Evolutionary conservation across 2,113 vertebrate genomes (phyloP).

Genomic region (Antechinus flavipes): DNA sequence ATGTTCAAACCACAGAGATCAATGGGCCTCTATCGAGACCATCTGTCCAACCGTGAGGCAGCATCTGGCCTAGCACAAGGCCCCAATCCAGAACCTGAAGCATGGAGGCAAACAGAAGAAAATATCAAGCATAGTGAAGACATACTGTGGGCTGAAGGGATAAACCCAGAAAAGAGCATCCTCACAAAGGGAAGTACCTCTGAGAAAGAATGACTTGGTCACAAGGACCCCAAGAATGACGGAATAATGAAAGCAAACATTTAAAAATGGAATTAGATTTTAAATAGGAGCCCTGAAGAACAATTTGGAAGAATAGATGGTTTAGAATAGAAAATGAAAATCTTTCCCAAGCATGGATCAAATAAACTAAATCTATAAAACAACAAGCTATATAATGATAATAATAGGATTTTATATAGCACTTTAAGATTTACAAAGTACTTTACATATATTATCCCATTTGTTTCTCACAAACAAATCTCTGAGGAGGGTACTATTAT

Average conservation of each 20-base stretch:
- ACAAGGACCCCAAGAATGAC: not conserved
- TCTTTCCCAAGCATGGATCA: not conserved
- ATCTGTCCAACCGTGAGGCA: not conserved
- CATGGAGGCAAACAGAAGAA: not conserved
- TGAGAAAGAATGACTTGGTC: not conserved
- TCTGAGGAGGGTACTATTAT: not conserved
- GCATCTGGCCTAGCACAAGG: not conserved
- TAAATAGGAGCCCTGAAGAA: not conserved
- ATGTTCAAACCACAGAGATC: not conserved
- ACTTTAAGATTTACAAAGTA: not conserved
- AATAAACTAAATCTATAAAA: not conserved
- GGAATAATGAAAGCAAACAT: not conserved
- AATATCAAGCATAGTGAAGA: not conserved
- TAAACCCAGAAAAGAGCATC: not conserved
- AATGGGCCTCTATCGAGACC: not conserved
- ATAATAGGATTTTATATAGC: not conserved
- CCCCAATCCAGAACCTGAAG: not conserved
- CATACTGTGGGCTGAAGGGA: not conserved
- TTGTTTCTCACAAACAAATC: not conserved
- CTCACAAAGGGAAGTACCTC: not conserved
- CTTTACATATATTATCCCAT: not conserved
- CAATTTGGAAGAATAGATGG: not conserved
- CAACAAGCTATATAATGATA: not conserved
- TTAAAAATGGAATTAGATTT: not conserved
- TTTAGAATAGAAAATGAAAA: not conserved